phyloP scores from a whole-genome alignment of 2,888 invertebrate species.

The Himalopsyche anomala region DNA sequence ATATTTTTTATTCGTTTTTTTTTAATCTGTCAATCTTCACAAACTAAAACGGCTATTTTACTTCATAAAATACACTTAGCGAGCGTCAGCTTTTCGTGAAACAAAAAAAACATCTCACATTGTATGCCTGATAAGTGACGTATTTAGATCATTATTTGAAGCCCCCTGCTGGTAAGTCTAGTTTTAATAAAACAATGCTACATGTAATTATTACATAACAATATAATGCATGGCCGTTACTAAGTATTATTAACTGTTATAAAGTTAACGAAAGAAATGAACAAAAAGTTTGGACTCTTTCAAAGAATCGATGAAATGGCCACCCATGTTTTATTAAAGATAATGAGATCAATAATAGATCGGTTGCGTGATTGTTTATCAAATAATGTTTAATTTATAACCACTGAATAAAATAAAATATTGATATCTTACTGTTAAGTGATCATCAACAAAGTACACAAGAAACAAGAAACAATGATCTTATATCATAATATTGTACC shows the following conservation, averaged over 20 bases:
- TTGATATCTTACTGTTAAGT: not conserved
- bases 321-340: not conserved
- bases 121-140: conserved; percentile 13
- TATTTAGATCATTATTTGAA: conserved; percentile 6
- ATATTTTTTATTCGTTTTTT: too few relatives aligned
- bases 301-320: not conserved
- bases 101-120: not conserved
- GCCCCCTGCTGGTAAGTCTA: not conserved
- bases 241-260: not conserved
- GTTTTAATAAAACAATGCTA: conserved; percentile 26
- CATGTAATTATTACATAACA: conserved; percentile 15
- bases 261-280: not conserved
- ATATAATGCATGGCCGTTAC: not conserved
- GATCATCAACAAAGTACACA: too few relatives aligned
- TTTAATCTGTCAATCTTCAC: too few relatives aligned
- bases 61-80: too few relatives aligned
- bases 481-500: too few relatives aligned
- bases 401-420: not conserved
- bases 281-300: conserved; percentile 19
- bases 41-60: too few relatives aligned
- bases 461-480: too few relatives aligned
- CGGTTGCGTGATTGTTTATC: not conserved
- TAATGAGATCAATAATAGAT: not conserved
- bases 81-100: too few relatives aligned
- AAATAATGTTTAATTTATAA: not conserved